Evolutionary conservation across 2,888 invertebrate species (phyloP).

Genomic region (Drosophila affinis): DNA sequence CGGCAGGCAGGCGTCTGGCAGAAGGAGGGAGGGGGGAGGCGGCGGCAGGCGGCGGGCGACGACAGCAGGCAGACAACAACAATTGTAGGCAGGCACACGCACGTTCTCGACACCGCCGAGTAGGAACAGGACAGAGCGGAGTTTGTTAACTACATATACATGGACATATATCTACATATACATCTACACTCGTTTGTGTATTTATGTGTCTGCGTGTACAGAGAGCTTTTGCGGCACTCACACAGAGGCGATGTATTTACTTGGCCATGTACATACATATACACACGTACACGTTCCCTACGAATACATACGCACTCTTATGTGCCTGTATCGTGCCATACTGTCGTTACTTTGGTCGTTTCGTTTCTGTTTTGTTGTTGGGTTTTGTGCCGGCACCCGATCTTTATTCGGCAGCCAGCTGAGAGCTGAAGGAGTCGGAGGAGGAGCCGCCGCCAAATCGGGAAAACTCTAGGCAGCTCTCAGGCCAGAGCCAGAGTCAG

Average conservation of each 20-base stretch:
- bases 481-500: slow-evolving; percentile 26
- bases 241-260: slow-evolving; percentile 41
- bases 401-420: slow-evolving; percentile 59
- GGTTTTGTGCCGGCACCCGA: slow-evolving; percentile 68
- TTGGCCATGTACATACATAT: slow-evolving; percentile 39
- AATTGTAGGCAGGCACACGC: slow-evolving; percentile 47
- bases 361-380: slow-evolving; percentile 18
- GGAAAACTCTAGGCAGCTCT: slow-evolving; percentile 38
- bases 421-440: slow-evolving; percentile 32
- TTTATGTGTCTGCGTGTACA: slow-evolving; percentile 22
- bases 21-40: slow-evolving; percentile 10
- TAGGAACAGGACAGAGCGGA: slow-evolving; percentile 47
- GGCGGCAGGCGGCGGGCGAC: slow-evolving; percentile 43
- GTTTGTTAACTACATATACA: slow-evolving; percentile 40
- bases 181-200: neutral
- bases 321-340: slow-evolving; percentile 34
- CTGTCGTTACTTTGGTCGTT: slow-evolving; percentile 48
- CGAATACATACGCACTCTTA: slow-evolving; percentile 36
- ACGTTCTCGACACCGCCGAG: slow-evolving; percentile 49
- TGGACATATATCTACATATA: slow-evolving; percentile 9
- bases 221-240: neutral
- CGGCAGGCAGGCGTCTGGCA: slow-evolving; percentile 29
- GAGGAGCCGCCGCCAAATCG: slow-evolving; percentile 25
- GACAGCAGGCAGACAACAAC: slow-evolving; percentile 71
- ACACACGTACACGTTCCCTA: slow-evolving; percentile 1